These are phyloP conservation scores for Agrotis clavis DNA, from an alignment of 2,888 invertebrate genomes.

Conservation along the genomic window DNA sequence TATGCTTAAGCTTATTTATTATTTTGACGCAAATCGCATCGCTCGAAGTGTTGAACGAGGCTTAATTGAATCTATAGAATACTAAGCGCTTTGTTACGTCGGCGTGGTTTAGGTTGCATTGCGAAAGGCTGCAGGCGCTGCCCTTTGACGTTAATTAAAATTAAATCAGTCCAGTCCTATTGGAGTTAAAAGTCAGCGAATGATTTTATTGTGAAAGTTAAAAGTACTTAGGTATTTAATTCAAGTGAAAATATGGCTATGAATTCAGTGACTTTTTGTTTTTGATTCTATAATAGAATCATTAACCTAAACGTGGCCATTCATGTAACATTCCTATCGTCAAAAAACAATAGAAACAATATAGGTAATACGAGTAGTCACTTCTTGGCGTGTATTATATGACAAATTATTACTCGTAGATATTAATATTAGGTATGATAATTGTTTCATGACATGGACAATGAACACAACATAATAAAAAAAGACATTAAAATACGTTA, in stretches of 20 bases:
- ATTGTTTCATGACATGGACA: neutral
- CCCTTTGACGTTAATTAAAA: slow-evolving; percentile 1
- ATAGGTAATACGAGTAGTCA: too few species aligned
- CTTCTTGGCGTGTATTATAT: too few species aligned
- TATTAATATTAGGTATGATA: too few species aligned
- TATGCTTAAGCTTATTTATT: too few species aligned
- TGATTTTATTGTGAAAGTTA: neutral
- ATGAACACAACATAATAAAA: neutral
- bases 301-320: too few species aligned
- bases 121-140: slow-evolving; percentile 27
- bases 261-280: too few species aligned
- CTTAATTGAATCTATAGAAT: slow-evolving; percentile 7
- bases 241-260: too few species aligned
- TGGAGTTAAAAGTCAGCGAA: neutral
- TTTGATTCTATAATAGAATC: neutral
- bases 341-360: too few species aligned
- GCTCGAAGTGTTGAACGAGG: neutral
- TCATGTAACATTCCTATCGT: too few species aligned
- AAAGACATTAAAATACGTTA: too few species aligned
- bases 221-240: neutral
- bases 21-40: too few species aligned
- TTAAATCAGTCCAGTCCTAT: neutral
- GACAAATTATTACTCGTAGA: too few species aligned
- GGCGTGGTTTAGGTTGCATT: slow-evolving; percentile 20
- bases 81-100: slow-evolving; percentile 1